phyloP scores from a whole-genome alignment of 2,797 vertebrate genomes.

The Characodon lateralis region DNA sequence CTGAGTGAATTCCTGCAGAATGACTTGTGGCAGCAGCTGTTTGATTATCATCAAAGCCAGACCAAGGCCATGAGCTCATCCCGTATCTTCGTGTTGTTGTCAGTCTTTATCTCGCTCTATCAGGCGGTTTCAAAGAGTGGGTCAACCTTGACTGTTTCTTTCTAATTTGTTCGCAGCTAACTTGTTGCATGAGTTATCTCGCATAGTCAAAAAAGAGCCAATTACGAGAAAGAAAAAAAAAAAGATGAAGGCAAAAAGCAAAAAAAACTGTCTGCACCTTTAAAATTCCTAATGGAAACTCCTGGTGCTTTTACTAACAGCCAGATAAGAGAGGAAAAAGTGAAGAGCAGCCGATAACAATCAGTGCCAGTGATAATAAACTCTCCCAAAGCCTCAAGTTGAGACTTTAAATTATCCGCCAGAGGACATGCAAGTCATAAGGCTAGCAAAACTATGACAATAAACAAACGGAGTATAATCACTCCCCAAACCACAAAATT shows the following conservation, averaged over 20 bases:
- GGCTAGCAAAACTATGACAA: slow-evolving; percentile 58
- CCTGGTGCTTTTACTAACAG: slow-evolving; percentile 8
- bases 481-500: slow-evolving; percentile 75
- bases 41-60: slow-evolving; percentile 70
- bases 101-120: slow-evolving; percentile 53
- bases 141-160: slow-evolving; percentile 30
- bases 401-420: slow-evolving; percentile 57
- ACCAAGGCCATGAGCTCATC: slow-evolving; percentile 60
- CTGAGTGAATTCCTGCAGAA: slow-evolving; percentile 71
- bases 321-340: slow-evolving; percentile 27
- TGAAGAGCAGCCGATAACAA: slow-evolving; percentile 48
- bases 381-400: slow-evolving; percentile 38
- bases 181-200: slow-evolving; percentile 21
- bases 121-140: slow-evolving; percentile 24
- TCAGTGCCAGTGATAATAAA: slow-evolving; percentile 49
- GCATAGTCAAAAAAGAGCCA: background rate
- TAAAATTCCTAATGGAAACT: slow-evolving; percentile 15
- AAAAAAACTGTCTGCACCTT: background rate
- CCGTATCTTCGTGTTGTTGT: slow-evolving; percentile 63
- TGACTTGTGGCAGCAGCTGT: slow-evolving; percentile 76
- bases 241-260: background rate
- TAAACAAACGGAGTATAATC: slow-evolving; percentile 74
- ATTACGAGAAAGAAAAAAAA: background rate
- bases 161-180: slow-evolving; percentile 37
- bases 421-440: slow-evolving; percentile 52